These are phyloP conservation scores for Lepidothrix coronata DNA, from an alignment of 2,113 vertebrate genomes.

Conservation along the genomic window DNA sequence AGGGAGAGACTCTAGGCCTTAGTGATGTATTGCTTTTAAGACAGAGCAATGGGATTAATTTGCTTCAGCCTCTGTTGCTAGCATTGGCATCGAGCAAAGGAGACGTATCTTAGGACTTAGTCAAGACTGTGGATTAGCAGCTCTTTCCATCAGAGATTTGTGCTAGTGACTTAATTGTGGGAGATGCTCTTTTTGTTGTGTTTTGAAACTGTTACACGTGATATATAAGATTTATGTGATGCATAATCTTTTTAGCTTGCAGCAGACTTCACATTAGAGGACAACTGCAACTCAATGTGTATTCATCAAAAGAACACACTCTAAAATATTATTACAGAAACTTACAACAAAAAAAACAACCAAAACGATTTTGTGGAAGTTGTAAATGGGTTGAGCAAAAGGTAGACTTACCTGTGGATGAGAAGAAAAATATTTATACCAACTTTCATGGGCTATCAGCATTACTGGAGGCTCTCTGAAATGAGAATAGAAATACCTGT, in stretches of 20 bases:
- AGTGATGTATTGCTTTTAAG: background rate
- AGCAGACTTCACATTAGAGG: background rate
- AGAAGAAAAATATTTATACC: background rate
- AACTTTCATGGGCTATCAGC: background rate
- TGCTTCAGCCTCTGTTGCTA: background rate
- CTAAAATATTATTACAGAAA: background rate
- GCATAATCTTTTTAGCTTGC: background rate
- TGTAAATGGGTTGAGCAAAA: background rate
- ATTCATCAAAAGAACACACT: background rate
- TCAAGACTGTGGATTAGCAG: background rate
- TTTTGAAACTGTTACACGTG: background rate
- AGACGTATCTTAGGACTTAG: background rate
- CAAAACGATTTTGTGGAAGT: background rate
- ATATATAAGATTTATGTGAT: background rate
- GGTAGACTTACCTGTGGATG: background rate
- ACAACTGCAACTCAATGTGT: background rate
- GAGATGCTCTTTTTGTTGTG: background rate
- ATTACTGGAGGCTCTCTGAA: background rate
- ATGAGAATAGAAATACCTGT: background rate
- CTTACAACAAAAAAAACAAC: background rate
- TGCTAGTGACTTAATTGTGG: background rate
- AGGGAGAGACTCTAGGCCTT: background rate
- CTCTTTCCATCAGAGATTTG: background rate
- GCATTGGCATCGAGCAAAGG: background rate
- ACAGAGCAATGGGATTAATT: background rate